These are phyloP conservation scores for Ectropis crepuscularia DNA, from an alignment of 2,888 invertebrate species.

Conservation along the genomic window DNA sequence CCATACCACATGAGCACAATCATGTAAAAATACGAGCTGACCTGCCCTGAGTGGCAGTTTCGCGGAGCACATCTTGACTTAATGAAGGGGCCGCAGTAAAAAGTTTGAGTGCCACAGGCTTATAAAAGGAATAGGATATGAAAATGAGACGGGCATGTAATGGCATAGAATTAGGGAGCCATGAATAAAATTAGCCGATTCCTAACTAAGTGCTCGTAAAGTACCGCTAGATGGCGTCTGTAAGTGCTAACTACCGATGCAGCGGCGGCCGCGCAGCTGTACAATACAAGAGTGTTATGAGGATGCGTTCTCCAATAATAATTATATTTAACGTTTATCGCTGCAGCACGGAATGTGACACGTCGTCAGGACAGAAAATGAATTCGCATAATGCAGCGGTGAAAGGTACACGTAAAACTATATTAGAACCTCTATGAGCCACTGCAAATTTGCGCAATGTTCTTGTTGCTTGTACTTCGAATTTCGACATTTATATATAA, in stretches of 20 bases:
- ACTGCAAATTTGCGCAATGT: neutral
- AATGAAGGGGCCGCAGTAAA: conserved; percentile 37
- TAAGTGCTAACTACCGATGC: conserved; percentile 19
- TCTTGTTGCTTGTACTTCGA: neutral
- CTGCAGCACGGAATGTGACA: conserved; percentile 16
- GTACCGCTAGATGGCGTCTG: conserved; percentile 26
- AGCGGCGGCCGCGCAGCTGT: conserved; percentile 8
- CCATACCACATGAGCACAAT: conserved; percentile 3
- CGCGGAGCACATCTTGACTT: conserved; percentile 35
- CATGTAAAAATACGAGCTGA: conserved; percentile 9
- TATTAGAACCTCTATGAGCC: neutral
- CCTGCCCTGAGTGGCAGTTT: conserved; percentile 20
- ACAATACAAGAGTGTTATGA: neutral
- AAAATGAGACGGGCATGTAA: conserved; percentile 35
- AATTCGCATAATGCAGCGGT: conserved; percentile 2
- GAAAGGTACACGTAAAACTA: neutral
- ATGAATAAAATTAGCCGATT: conserved; percentile 44
- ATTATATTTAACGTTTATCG: conserved; percentile 24
- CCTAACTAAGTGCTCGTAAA: conserved; percentile 32
- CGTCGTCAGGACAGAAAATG: conserved; percentile 16
- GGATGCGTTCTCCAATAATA: conserved; percentile 1
- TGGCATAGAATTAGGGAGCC: conserved; percentile 35
- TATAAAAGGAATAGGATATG: conserved; percentile 36
- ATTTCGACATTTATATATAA: conserved; percentile 10
- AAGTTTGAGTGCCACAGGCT: conserved; percentile 37